A percentile compares a stretch with the other conserved stretches of the same genome.
phyloP scores from a whole-genome alignment of 2,113 vertebrate species.

The Centropristis striata region DNA sequence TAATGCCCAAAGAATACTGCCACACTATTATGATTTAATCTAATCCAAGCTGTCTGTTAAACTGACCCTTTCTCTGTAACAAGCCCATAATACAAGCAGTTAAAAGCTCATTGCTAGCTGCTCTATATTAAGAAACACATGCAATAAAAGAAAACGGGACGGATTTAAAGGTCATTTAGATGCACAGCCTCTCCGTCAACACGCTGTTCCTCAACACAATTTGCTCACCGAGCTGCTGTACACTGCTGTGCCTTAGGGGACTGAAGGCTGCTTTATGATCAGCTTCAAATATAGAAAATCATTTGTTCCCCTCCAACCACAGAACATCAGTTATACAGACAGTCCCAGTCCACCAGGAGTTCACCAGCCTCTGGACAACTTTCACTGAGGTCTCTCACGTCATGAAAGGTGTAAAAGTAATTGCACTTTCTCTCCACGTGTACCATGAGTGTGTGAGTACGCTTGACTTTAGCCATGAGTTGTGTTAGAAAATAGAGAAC shows the following conservation, averaged over 20 bases:
- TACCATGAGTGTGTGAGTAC: constrained; percentile 11
- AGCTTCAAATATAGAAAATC: constrained; percentile 64
- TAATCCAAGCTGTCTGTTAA: neutral
- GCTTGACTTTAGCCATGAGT: constrained; percentile 5
- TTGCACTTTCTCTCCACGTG: constrained; percentile 26
- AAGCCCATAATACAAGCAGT: neutral
- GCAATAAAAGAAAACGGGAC: neutral
- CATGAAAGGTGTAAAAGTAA: constrained; percentile 50
- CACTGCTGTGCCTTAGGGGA: neutral
- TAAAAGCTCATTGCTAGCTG: constrained; percentile 6
- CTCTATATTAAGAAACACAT: neutral
- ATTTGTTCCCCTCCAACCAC: constrained; percentile 63
- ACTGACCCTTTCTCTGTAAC: constrained; percentile 4
- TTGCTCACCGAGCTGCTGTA: constrained; percentile 1
- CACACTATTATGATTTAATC: neutral
- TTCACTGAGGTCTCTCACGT: constrained; percentile 46
- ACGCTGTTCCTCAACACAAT: constrained; percentile 1
- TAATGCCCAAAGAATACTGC: neutral
- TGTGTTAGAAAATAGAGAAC: constrained; percentile 35
- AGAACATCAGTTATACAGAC: constrained; percentile 68
- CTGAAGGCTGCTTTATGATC: constrained; percentile 40
- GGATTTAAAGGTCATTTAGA: constrained; percentile 8
- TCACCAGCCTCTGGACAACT: constrained; percentile 55
- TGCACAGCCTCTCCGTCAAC: constrained; percentile 22
- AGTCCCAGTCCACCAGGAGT: constrained; percentile 57